Evolutionary conservation across 2,113 vertebrate genomes (phyloP).

Genomic region (Cinclus mexicanus): DNA sequence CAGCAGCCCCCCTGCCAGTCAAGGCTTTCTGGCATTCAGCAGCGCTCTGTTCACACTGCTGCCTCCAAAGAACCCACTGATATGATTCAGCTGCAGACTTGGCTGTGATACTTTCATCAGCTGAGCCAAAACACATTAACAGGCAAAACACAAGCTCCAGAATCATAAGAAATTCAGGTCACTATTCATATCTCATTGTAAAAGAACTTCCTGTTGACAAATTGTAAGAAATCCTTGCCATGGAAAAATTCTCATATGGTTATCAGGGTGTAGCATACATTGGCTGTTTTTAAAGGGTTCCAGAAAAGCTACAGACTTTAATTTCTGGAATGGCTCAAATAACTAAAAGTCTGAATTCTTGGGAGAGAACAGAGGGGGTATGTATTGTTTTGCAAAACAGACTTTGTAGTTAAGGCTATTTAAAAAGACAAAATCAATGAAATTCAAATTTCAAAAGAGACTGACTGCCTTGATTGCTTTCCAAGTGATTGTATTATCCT

Average conservation of each 20-base stretch:
- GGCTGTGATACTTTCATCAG: neutral
- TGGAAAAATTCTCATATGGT: neutral
- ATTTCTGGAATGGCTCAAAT: neutral
- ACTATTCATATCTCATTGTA: neutral
- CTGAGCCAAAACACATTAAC: neutral
- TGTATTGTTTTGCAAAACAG: neutral
- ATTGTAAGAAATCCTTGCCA: neutral
- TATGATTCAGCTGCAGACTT: neutral
- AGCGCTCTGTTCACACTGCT: neutral
- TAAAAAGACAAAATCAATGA: neutral
- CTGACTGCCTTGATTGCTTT: neutral
- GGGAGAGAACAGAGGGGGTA: neutral
- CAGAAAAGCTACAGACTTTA: neutral
- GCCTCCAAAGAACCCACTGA: neutral
- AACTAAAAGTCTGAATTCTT: neutral
- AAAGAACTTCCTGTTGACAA: slow-evolving; percentile 24
- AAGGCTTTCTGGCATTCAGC: neutral
- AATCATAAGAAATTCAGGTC: slow-evolving; percentile 4
- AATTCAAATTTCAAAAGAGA: neutral
- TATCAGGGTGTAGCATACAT: neutral
- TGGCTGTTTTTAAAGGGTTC: neutral
- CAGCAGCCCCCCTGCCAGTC: neutral
- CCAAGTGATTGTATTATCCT: slow-evolving; percentile 1
- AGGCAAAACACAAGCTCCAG: neutral
- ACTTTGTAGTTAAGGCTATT: neutral